phyloP scores from a whole-genome alignment of 2,888 invertebrate genomes.

The Bombyx huttoni region DNA sequence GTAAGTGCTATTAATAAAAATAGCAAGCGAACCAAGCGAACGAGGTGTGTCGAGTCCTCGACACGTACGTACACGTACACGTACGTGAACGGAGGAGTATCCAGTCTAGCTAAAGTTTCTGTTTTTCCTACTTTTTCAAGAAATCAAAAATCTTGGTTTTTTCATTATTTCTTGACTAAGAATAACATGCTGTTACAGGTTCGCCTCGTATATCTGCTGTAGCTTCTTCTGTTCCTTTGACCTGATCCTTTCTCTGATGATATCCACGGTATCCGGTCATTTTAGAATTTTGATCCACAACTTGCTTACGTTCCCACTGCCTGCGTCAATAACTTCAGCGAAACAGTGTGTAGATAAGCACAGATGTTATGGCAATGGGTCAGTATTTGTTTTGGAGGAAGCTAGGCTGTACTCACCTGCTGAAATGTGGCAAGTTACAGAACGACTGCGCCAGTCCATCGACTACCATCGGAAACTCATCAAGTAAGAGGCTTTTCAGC shows the following conservation, averaged over 20 bases:
- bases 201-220: slow-evolving; percentile 9
- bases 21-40: too few relatives aligned
- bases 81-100: too few relatives aligned
- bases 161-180: too few relatives aligned
- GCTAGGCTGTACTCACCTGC: neutral
- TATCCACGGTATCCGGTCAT: slow-evolving; percentile 19
- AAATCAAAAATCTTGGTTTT: too few relatives aligned
- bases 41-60: too few relatives aligned
- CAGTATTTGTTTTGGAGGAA: neutral
- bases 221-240: slow-evolving; percentile 13
- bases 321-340: slow-evolving; percentile 2
- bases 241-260: slow-evolving; percentile 13
- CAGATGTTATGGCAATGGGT: neutral
- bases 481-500: slow-evolving; percentile 6
- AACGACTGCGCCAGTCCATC: slow-evolving; percentile 11
- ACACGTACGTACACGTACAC: too few relatives aligned
- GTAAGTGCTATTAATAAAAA: slow-evolving; percentile 5
- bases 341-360: slow-evolving; percentile 6
- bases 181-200: neutral
- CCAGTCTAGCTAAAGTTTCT: too few relatives aligned
- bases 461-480: slow-evolving; percentile 10
- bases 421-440: slow-evolving; percentile 7
- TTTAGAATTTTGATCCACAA: slow-evolving; percentile 15
- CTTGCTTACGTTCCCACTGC: slow-evolving; percentile 11
- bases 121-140: too few relatives aligned